phyloP scores from a whole-genome alignment of 2,113 vertebrate species.

The Corythornis cristatus region DNA sequence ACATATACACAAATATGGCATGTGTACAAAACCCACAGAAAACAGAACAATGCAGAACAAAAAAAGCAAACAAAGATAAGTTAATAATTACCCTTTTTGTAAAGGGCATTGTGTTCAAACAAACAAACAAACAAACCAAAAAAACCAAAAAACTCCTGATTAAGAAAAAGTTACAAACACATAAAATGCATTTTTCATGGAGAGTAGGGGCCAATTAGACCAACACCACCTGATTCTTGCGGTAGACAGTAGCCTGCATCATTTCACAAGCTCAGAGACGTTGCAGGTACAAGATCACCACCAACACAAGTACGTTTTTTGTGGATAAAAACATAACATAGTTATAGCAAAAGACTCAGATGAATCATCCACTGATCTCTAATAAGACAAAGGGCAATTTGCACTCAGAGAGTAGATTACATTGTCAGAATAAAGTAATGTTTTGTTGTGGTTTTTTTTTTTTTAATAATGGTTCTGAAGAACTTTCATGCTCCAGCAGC shows the following conservation, averaged over 20 bases:
- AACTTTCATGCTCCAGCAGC: neutral
- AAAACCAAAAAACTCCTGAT: neutral
- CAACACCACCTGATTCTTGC: neutral
- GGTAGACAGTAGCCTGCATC: neutral
- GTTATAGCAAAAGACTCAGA: neutral
- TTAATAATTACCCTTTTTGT: neutral
- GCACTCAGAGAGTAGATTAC: neutral
- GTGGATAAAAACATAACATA: neutral
- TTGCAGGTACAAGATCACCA: neutral
- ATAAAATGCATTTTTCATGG: neutral
- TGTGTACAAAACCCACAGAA: conserved; percentile 27
- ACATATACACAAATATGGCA: conserved; percentile 1
- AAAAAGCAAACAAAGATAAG: neutral
- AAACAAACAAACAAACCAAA: neutral
- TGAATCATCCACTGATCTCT: neutral
- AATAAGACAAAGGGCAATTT: neutral
- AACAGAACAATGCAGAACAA: neutral
- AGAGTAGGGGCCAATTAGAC: neutral
- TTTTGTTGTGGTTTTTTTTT: neutral
- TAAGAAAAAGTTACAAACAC: neutral
- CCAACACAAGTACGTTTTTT: neutral
- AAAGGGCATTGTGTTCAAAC: neutral
- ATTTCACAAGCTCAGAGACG: neutral
- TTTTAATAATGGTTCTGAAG: neutral
- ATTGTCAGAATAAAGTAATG: neutral